Evolutionary conservation across 2,888 invertebrate species (phyloP), one percentile per base, ranked within the genome.

Genomic region (Acrocera orbiculus): DNA sequence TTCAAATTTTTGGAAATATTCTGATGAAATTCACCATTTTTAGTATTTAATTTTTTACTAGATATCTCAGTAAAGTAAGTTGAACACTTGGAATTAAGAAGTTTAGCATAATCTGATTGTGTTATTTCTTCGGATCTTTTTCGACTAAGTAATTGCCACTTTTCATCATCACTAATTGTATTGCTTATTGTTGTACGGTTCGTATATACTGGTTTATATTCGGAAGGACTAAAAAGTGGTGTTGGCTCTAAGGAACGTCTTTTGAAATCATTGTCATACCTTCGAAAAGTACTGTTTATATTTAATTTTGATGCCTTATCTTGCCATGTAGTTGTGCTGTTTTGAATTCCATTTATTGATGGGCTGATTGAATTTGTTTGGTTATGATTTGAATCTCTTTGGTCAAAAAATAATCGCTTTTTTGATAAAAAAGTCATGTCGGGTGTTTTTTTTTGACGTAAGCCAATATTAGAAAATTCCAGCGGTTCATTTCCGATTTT

Each of bases 121-220:
- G 47, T 46, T 34, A 49, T 30, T 10, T 41, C 44, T 34, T 46
- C 45, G 15, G 42, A 31, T 9, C 58, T 55, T 41, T 58, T 59
- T 16, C 54, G 56, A 35, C 55, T 51, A 33, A 60, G 41, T 40
- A 58, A 43, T 42, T 57, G 53, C 58, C 59, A 60, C 42, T 59
- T 59, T 43, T 59, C 60, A 40, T 60, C 59, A 42, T 60, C 58
- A 42, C 50, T 51, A 23, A 52, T 52, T 35, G 52, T 53, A 31
- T 49, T 49, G 30, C 53, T 51, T 36, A 56, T 49, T 41, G 56
- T 52, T 45, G 45, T 46, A 24, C 56, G 55, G 45, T 53, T 59
- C 27, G 54, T 48, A 44, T 60, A 60, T 11, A 60, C 59, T 2
- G 59, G 60, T 16, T 51, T 53, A 39, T 60, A 60, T 20, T 56